phyloP scores from a whole-genome alignment of 2,113 vertebrate genomes.

The Xiphophorus hellerii region DNA sequence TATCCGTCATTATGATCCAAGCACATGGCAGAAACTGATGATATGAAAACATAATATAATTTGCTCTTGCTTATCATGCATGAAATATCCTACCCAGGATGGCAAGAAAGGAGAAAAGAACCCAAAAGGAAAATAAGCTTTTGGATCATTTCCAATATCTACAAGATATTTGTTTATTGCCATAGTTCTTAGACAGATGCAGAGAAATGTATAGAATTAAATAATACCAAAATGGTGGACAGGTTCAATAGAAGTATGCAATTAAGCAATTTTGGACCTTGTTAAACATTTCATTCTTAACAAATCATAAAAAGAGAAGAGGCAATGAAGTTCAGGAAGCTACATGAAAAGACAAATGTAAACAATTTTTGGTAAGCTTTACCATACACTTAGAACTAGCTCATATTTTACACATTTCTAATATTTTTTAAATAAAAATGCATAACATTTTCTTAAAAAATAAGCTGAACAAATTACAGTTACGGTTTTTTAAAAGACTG shows the following conservation, averaged over 20 bases:
- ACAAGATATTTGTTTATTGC: conserved; percentile 36
- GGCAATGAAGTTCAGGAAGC: background rate
- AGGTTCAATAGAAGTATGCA: conserved; percentile 17
- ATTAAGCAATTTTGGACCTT: background rate
- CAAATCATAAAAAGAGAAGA: background rate
- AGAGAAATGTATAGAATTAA: conserved; percentile 34
- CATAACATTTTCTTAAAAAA: background rate
- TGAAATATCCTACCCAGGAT: conserved; percentile 69
- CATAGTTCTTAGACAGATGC: conserved; percentile 35
- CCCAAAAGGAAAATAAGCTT: conserved; percentile 31
- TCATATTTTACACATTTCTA: background rate
- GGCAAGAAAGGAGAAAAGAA: conserved; percentile 17
- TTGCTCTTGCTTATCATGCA: conserved; percentile 64
- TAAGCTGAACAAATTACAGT: background rate
- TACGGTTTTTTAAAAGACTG: background rate
- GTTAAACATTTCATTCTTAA: conserved; percentile 25
- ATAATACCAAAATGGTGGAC: conserved; percentile 27
- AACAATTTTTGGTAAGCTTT: too few relatives aligned
- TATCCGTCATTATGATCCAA: conserved; percentile 71
- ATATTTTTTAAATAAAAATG: background rate
- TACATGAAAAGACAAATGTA: too few relatives aligned
- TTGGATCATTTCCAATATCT: conserved; percentile 32
- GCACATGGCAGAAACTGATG: conserved; percentile 60
- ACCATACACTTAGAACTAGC: too few relatives aligned
- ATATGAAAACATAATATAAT: conserved; percentile 71